phyloP scores from a whole-genome alignment of 2,888 invertebrate genomes.

The Ennomos fuscantarius region DNA sequence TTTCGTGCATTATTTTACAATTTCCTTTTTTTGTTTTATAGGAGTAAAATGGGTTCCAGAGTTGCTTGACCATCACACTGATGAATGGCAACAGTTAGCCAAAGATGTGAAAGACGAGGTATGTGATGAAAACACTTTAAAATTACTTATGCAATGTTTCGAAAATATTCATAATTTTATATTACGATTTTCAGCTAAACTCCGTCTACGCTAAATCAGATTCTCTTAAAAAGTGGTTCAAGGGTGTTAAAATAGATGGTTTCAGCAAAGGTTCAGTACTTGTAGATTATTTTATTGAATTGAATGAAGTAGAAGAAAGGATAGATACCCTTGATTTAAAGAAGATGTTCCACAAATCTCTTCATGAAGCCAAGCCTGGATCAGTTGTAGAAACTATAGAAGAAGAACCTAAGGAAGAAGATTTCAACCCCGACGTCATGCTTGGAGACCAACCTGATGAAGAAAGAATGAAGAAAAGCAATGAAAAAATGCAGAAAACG shows the following conservation, averaged over 20 bases:
- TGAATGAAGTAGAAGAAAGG: constrained; percentile 89
- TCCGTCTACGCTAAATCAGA: constrained; percentile 92
- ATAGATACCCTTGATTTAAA: constrained; percentile 90
- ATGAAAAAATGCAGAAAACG: constrained; percentile 81
- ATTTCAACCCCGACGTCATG: constrained; percentile 76
- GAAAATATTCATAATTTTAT: not conserved
- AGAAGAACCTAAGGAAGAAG: constrained; percentile 50
- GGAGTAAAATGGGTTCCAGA: constrained; percentile 94
- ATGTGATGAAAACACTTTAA: constrained; percentile 36
- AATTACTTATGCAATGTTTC: constrained; percentile 12
- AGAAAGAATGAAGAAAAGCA: constrained; percentile 75
- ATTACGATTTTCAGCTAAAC: constrained; percentile 87
- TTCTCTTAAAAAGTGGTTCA: constrained; percentile 92
- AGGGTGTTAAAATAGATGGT: constrained; percentile 93
- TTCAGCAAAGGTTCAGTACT: constrained; percentile 95
- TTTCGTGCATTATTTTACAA: too few relatives aligned
- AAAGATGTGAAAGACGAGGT: constrained; percentile 93
- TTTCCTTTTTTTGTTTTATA: constrained; percentile 42
- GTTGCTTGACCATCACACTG: constrained; percentile 93
- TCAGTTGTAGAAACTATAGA: constrained; percentile 72
- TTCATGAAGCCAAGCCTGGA: constrained; percentile 80
- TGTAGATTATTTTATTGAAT: constrained; percentile 94
- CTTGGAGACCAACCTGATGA: constrained; percentile 79
- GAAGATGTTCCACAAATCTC: constrained; percentile 87
- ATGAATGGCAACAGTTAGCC: constrained; percentile 94